phyloP scores from a whole-genome alignment of 2,113 vertebrate genomes.

The human region GRCh38 chr1:206482501-206483000 shows the following conservation, averaged over 20 bases:
- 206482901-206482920: neutral
- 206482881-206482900: neutral
- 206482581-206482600: rapidly evolving
- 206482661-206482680: neutral
- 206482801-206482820: neutral
- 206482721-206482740: neutral
- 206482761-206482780: neutral
- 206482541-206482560: neutral
- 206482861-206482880: neutral
- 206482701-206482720: neutral
- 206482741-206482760: neutral
- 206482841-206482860: neutral
- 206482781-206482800: neutral
- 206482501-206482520: neutral
- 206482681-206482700: neutral
- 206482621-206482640: too few relatives aligned
- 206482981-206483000: neutral
- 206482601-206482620: neutral
- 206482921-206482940: neutral
- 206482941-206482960: neutral
- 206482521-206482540: too few relatives aligned
- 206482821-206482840: neutral
- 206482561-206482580: neutral
- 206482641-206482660: neutral
- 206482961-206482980: rapidly evolving